Evolutionary conservation across 2,888 invertebrate genomes (phyloP), one percentile per base, ranked within the genome.

Genomic region (Acanthoscelides obtectus): DNA sequence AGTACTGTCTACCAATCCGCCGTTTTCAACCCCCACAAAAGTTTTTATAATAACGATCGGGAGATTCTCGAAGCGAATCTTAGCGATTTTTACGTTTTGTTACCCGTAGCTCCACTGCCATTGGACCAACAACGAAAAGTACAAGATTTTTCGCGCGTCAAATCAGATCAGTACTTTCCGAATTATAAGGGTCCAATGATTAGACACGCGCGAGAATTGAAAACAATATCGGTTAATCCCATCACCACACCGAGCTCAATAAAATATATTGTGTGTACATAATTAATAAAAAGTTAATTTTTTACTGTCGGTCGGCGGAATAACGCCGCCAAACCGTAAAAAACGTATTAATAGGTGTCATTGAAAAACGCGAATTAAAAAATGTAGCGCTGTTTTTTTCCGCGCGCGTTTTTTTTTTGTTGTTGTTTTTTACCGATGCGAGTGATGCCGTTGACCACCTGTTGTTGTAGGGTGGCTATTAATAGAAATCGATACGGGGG

Each of bases 231-330:
- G n/a, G n/a, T n/a, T 12, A 45, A 45, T 6, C 45, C 45, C 45
- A 45, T 45, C 45, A 45, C 45, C 12, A 45, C 45, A 45, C 1
- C 45, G 12, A 45, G 45, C 45, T 72, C 75, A 77, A 79, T 76
- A 71, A 71, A 73, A 73, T 74, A 76, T 76, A 73, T 73, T 77
- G 78, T 79, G 77, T 80, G 78, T 80, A 78, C 77, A 79, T 79
- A 79, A 81, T 80, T 80, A 80, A 81, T 80, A 81, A 81, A 82
- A 80, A 78, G 77, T 79, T 79, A 77, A 79, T 81, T 81, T 82
- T 80, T 81, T 78, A 77, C 22, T 20, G 66, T 45, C 12, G 45
- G 45, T 12, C 45, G 45, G 45, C 17, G 17, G 45, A 22, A 66
- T 66, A 20, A 66, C 8, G n/a, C n/a, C 5, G 66, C 1, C 1